These are phyloP conservation scores for Turdus rufiventris DNA, from an alignment of 2,113 vertebrate genomes.

Conservation along the genomic window DNA sequence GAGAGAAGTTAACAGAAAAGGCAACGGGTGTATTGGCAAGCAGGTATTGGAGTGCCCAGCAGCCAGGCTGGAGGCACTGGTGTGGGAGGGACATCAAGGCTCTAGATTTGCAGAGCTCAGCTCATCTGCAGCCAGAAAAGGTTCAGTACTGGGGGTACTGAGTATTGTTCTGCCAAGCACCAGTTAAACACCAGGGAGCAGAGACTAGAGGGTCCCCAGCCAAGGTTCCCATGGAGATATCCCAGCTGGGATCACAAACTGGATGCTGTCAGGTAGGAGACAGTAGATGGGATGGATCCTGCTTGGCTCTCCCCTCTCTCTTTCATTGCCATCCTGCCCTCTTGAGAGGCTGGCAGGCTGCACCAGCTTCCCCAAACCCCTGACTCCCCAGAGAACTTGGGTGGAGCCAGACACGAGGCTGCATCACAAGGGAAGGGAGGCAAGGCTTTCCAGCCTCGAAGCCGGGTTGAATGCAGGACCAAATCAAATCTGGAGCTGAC, in stretches of 20 bases:
- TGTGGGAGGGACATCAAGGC: neutral
- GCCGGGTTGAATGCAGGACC: neutral
- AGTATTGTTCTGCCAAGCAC: neutral
- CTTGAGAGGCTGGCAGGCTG: neutral
- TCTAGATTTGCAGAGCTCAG: neutral
- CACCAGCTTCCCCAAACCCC: neutral
- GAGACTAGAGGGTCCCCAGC: neutral
- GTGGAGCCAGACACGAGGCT: neutral
- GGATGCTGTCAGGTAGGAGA: neutral
- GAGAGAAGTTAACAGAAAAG: neutral
- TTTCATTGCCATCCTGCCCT: neutral
- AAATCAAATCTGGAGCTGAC: neutral
- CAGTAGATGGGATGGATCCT: neutral
- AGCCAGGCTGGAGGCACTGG: neutral
- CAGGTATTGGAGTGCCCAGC: neutral
- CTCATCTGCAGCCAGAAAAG: neutral
- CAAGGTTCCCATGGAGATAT: rapidly evolving
- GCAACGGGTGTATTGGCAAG: neutral
- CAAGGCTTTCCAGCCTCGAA: neutral
- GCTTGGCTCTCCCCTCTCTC: neutral
- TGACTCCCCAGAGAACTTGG: neutral
- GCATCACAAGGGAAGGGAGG: neutral
- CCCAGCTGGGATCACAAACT: neutral
- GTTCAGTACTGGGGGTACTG: neutral
- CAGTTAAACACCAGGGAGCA: neutral